phyloP scores from a whole-genome alignment of 53 echinoderm and acorn worm species.

The Paracentrotus lividus region DNA sequence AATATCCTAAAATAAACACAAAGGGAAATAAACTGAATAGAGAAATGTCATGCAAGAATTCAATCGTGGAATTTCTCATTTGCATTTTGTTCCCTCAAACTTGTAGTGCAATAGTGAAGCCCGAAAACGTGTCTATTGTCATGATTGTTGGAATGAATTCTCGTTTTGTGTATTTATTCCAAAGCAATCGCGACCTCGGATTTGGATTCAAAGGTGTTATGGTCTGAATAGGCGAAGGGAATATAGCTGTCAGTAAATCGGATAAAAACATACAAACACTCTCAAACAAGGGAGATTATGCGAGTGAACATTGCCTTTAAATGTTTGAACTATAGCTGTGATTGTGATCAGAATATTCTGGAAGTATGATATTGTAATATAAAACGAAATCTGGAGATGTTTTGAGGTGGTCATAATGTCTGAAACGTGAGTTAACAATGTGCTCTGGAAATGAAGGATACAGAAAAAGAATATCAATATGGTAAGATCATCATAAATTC shows the following conservation, averaged over 20 bases:
- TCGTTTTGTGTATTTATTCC: slow-evolving; percentile 19
- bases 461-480: background rate
- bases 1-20: background rate
- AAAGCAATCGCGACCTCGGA: slow-evolving; percentile 1
- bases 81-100: background rate
- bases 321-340: background rate
- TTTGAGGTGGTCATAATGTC: background rate
- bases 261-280: background rate
- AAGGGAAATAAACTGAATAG: background rate
- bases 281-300: background rate
- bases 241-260: slow-evolving; percentile 34
- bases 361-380: no score
- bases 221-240: background rate
- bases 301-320: background rate
- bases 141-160: slow-evolving; percentile 15
- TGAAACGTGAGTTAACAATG: background rate
- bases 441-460: background rate
- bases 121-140: background rate
- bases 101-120: slow-evolving; percentile 2
- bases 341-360: background rate
- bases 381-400: background rate
- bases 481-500: background rate
- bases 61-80: slow-evolving; percentile 2
- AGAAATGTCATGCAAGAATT: slow-evolving; percentile 22
- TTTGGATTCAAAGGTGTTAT: background rate